Evolutionary conservation across 2,797 vertebrate genomes (phyloP).

Genomic region (Manis pentadactyla): DNA sequence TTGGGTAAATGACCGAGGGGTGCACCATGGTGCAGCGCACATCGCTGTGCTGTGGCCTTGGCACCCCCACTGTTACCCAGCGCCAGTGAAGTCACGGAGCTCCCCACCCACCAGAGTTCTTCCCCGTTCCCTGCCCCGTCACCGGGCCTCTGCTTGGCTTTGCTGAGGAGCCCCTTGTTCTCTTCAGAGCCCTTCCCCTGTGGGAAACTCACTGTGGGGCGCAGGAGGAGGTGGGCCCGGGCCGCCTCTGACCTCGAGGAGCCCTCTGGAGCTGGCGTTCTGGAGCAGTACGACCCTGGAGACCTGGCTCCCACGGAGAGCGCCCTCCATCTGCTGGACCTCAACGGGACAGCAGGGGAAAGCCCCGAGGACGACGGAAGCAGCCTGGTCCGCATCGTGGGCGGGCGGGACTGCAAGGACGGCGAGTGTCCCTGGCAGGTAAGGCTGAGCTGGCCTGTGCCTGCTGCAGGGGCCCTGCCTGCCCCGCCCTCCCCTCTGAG

Average conservation of each 20-base stretch:
- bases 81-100: no score
- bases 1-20: no score
- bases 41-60: no score
- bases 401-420: conserved; percentile 87
- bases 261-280: fast-evolving
- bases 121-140: neutral
- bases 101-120: no score
- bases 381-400: conserved; percentile 86
- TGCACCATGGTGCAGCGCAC: no score
- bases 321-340: neutral
- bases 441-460: neutral
- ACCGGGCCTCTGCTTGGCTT: no score
- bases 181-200: conserved; percentile 91
- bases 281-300: fast-evolving
- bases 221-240: conserved; percentile 72
- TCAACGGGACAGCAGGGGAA: neutral
- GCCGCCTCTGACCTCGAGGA: fast-evolving
- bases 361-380: fast-evolving
- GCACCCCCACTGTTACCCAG: no score
- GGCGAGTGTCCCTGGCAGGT: conserved; percentile 95
- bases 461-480: no score
- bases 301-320: neutral
- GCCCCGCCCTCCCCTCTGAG: no score
- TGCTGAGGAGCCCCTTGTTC: neutral
- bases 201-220: conserved; percentile 77